A percentile compares a stretch with the other conserved stretches of the same genome.
Conservation (phyloP, 2,888 invertebrate species). For the Hirtodrosophila histrioides region DNA sequence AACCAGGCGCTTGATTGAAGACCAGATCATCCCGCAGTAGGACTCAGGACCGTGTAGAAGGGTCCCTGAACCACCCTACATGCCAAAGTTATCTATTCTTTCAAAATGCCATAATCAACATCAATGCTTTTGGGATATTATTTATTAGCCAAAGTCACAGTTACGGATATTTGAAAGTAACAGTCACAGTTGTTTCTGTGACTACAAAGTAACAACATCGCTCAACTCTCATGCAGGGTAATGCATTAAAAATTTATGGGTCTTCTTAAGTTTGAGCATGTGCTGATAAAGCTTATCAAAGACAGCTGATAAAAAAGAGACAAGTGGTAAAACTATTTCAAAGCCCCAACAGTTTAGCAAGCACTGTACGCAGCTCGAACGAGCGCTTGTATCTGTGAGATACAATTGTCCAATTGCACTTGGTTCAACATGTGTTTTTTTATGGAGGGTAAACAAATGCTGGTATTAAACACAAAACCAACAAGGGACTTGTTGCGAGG, state of each 20-base stretch:
- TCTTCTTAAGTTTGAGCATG: neutral
- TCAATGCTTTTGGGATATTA: no score
- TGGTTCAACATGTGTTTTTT: constrained; percentile 42
- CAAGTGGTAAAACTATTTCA: neutral
- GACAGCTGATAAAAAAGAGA: constrained; percentile 2
- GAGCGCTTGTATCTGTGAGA: neutral
- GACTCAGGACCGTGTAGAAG: no score
- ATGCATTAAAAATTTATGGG: neutral
- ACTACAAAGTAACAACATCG: neutral
- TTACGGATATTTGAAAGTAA: no score
- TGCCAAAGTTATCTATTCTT: no score
- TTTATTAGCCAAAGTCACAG: no score
- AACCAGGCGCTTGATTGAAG: no score
- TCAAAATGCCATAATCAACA: no score
- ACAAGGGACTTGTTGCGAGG: neutral
- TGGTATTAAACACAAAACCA: constrained; percentile 2
- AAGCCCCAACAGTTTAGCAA: constrained; percentile 24
- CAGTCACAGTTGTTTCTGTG: no score
- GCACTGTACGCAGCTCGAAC: constrained; percentile 14
- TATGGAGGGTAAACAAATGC: constrained; percentile 4
- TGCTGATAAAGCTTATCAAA: constrained; percentile 38
- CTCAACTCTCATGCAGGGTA: no score
- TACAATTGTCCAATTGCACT: constrained; percentile 9
- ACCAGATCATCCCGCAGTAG: no score
- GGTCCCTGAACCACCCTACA: no score